These are phyloP conservation scores for Dicyrtomina minuta DNA, from an alignment of 2,888 invertebrate species.

Conservation along the genomic window DNA sequence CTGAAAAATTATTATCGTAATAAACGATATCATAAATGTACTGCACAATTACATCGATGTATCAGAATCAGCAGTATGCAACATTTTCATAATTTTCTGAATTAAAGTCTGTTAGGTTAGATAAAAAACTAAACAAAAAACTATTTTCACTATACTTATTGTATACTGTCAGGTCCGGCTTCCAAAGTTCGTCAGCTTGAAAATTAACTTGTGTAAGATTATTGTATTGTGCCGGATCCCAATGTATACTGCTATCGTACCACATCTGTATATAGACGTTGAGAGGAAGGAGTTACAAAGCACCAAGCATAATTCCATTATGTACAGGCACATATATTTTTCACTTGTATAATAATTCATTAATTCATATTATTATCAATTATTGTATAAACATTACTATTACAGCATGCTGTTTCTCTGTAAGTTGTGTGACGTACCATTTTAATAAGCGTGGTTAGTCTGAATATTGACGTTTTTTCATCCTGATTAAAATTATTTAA, in stretches of 20 bases:
- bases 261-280: too few relatives aligned
- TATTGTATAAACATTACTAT: too few relatives aligned
- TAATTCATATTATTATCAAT: background rate
- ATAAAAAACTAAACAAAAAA: too few relatives aligned
- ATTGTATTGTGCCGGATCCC: background rate
- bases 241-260: background rate
- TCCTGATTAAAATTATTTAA: too few relatives aligned
- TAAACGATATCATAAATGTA: background rate
- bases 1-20: too few relatives aligned
- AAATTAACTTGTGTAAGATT: background rate
- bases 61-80: too few relatives aligned
- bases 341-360: background rate
- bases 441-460: background rate
- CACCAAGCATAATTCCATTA: too few relatives aligned
- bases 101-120: too few relatives aligned
- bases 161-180: slow-evolving; percentile 1
- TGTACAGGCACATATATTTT: background rate
- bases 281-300: too few relatives aligned
- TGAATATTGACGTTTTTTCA: background rate
- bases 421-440: background rate
- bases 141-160: slow-evolving; percentile 5
- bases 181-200: slow-evolving; percentile 2
- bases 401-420: too few relatives aligned
- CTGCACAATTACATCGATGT: too few relatives aligned
- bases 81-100: too few relatives aligned